Base-by-base conservation (phyloP, 2,797 vertebrate genomes). In the Bryconaethiops microstoma region DNA sequence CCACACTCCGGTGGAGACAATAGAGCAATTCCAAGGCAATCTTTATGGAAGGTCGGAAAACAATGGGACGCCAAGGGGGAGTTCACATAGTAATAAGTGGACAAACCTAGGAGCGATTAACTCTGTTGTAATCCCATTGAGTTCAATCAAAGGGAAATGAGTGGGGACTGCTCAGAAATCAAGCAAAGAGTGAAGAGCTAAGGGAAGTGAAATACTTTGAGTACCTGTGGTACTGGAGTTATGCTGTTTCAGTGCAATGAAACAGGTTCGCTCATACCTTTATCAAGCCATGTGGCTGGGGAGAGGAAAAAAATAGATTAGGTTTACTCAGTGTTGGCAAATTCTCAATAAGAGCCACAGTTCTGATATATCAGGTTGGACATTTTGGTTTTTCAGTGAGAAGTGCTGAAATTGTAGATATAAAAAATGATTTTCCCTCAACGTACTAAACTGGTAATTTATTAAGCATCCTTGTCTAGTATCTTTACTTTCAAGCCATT, bases 81-180 rank as follows among this genome's bases (percentile, higher is more conserved):
- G 89, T 89, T 92, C 88, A 88, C 87, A 86, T 90, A 83, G 82
- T 90, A 90, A 90, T 91, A 88, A 90, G 88, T 89, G 87, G 87
- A 92, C 89, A 90, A 89, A 92, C 87, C 88, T 86, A 84, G 86
- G 81, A 90, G 88, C 85, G 86, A 92, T 93, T 91, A 92, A 89
- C 86, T 90, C 85, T 45, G 84, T 86, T 89, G 88, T 90, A 92
- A 92, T 91, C 89, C 89, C 86, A 88, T 87, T 89, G 89, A 91
- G 88, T 92, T 90, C 82, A 88, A 91, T 91, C 90, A 90, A 88
- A 91, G 78, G 77, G 69, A 39, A 87, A 84, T 84, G 82, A 86
- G 83, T 74, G 42, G 82, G 80, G 79, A 87, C 85, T 85, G 50
- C 90, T 88, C 55, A 78, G 82, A 89, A 88, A 81, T 76, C 85